Evolutionary conservation across 2,113 vertebrate genomes (phyloP), one percentile per base, ranked within the genome.

Genomic region (Zosterops pallidus): DNA sequence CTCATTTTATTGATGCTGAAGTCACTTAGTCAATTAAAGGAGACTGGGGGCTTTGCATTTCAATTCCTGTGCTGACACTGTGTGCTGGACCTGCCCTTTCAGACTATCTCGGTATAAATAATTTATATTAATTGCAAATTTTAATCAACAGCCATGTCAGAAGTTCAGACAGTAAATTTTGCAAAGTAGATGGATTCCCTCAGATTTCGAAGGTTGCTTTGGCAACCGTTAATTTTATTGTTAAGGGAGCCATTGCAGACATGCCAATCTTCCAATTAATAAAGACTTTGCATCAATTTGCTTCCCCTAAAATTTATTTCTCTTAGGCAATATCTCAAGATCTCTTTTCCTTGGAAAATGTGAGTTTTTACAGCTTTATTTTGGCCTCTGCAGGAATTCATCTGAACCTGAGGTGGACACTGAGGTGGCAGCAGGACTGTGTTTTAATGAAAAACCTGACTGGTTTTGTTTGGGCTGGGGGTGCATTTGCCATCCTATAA

Each of bases 121-220:
- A 77, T 95, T 90, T 33, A 31, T 80, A 83, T 80, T 86, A 72
- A 90, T 78, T 83, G 64, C 92, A 86, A 44, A 56, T 68, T 91
- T 79, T 44, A 84, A 90, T 95, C 87, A 88, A 81, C 50, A 75
- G 53, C 76, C 68, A 17, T 60, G 70, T 83, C 78, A 90, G 39
- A 53, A 67, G 89, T 83, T 95, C 87, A 90, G 91, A 11, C 39
- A 55, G 72, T 17, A 42, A 35, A 35, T 83, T 80, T 46, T 53
- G 59, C 65, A 44, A 70, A 70, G 23, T 70, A 56, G 50, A 39
- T 74, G 82, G 56, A 77, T 52, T 29, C 14, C 31, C 35, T 88
- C 23, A 2, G 50, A 62, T 88, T 70, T 76, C 65, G n/a, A 78
- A 72, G 56, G 74, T 93, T 87, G 75, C 79, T 92, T 95, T 89